phyloP scores from a whole-genome alignment of 2,797 vertebrate genomes.

The Pseudocheirus occidentalis region DNA sequence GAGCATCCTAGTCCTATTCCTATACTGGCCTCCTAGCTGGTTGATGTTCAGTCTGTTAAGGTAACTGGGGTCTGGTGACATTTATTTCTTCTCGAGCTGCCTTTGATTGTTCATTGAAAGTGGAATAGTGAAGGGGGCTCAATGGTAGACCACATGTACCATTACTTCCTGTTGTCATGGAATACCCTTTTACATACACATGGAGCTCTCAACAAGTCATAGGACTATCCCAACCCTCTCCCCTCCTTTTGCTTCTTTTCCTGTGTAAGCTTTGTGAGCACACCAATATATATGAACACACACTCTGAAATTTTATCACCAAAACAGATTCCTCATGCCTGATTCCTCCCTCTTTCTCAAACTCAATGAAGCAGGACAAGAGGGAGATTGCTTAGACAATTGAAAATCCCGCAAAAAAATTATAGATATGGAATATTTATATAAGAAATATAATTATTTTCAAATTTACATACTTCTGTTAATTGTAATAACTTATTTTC shows the following conservation, averaged over 20 bases:
- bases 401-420: neutral
- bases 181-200: neutral
- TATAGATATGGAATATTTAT: neutral
- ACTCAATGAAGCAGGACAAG: neutral
- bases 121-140: neutral
- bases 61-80: neutral
- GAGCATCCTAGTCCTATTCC: neutral
- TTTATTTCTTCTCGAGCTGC: neutral
- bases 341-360: neutral
- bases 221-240: neutral
- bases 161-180: neutral
- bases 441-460: neutral
- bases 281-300: neutral
- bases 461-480: neutral
- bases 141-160: neutral
- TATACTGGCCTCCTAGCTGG: neutral
- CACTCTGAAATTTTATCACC: neutral
- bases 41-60: neutral
- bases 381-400: too few relatives aligned
- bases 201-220: neutral
- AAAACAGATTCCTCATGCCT: neutral
- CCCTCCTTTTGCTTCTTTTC: neutral
- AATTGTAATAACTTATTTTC: neutral
- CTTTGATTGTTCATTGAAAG: neutral
- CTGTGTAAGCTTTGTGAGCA: neutral